phyloP scores from a whole-genome alignment of 1,140 invertebrate species.

The Polypedilum vanderplanki region DNA sequence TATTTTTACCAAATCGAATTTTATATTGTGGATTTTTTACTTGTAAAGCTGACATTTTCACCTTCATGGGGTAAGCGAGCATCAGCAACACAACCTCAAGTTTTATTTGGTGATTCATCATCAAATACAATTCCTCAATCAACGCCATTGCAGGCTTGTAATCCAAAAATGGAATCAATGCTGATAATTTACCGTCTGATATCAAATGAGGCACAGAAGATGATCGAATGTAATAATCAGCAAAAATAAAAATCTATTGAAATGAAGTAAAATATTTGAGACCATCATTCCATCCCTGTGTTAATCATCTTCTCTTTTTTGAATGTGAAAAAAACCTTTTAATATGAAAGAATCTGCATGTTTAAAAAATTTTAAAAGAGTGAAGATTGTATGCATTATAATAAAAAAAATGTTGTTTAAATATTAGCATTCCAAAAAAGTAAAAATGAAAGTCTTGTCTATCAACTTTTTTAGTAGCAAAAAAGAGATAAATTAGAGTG shows the following conservation, averaged over 20 bases:
- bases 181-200: not conserved
- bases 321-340: not conserved
- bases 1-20: too few relatives aligned
- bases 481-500: too few relatives aligned
- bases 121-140: slow-evolving; percentile 3
- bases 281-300: not conserved
- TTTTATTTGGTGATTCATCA: not conserved
- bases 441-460: too few relatives aligned
- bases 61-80: slow-evolving; percentile 7
- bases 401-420: slow-evolving; percentile 8
- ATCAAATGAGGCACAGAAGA: not conserved
- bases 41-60: not conserved
- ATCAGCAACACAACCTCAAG: not conserved
- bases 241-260: not conserved
- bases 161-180: slow-evolving; percentile 20
- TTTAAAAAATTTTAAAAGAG: not conserved
- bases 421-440: not conserved
- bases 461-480: too few relatives aligned
- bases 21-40: not conserved
- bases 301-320: slow-evolving; percentile 11
- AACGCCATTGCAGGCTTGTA: not conserved
- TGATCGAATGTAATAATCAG: slow-evolving; percentile 4
- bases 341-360: not conserved
- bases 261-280: not conserved
- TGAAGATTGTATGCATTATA: not conserved